phyloP scores from a whole-genome alignment of 2,888 invertebrate genomes.

The Vanessa cardui region DNA sequence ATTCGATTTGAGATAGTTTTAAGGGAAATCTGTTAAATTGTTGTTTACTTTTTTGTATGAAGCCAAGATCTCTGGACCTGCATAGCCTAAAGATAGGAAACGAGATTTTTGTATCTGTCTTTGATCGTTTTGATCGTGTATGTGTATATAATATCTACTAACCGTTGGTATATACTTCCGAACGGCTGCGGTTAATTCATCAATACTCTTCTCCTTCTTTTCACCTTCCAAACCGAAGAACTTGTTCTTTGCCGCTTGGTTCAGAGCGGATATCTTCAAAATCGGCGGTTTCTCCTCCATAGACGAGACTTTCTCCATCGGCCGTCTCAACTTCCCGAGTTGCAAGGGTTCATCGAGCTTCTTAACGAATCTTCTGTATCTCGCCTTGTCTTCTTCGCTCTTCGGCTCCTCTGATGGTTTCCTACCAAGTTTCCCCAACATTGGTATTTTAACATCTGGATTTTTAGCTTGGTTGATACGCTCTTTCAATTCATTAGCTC shows the following conservation, averaged over 20 bases:
- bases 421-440: slow-evolving; percentile 66
- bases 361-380: slow-evolving; percentile 61
- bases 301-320: slow-evolving; percentile 56
- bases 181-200: slow-evolving; percentile 72
- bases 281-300: slow-evolving; percentile 58
- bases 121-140: too few relatives aligned
- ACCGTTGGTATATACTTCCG: slow-evolving; percentile 77
- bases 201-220: slow-evolving; percentile 69
- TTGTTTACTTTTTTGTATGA: too few relatives aligned
- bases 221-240: slow-evolving; percentile 69
- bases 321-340: slow-evolving; percentile 66
- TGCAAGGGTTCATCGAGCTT: slow-evolving; percentile 71
- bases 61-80: too few relatives aligned
- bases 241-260: slow-evolving; percentile 72
- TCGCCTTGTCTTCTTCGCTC: slow-evolving; percentile 60
- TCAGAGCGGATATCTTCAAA: slow-evolving; percentile 67
- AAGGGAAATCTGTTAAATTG: too few relatives aligned
- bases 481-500: slow-evolving; percentile 58
- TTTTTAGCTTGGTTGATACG: slow-evolving; percentile 65
- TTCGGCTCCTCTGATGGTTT: slow-evolving; percentile 66
- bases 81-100: too few relatives aligned
- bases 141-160: neutral
- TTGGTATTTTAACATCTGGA: slow-evolving; percentile 61
- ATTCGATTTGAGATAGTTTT: too few relatives aligned
- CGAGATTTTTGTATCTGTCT: too few relatives aligned